Base-by-base conservation (phyloP, 2,888 invertebrate genomes). In the Yponomeuta cagnagella region DNA sequence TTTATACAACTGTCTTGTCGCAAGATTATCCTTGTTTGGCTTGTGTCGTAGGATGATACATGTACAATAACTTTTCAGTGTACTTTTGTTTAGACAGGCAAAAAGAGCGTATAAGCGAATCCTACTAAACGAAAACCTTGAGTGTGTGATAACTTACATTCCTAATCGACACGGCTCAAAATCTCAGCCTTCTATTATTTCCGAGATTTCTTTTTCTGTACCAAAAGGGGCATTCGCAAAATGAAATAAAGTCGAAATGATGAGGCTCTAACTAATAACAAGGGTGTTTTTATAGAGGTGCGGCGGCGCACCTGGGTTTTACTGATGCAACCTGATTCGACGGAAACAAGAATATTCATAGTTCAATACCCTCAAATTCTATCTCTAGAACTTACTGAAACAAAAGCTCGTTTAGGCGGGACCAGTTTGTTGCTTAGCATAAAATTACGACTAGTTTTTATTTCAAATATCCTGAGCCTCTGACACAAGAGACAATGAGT, bases 241-340 rank as follows among this genome's bases (percentile, higher is more conserved):
- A 58, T 58, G 6, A 65, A 30, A 65, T 65, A 65, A 65, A 65
- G 33, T 23, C 65, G 33, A 65, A 65, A 31, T 65, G 33, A 33
- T 33, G 12, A 65, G 65, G 65, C 30, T 65, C 65, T 65, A 33
- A 33, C 65, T 58, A 65, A 65, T 65, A 65, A 65, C 65, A 65
- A 4, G 65, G 52, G 30, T 31, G 65, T 65, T 65, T 65, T 65
- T 65, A 65, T 65, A 31, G 33, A 65, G 31, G 65, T 33, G 33
- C 65, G 30, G 65, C 65, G 33, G 23, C 31, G 10, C 65, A 65
- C 65, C 65, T 31, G 65, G 31, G 12, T 65, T 65, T 65, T 65
- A 65, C 65, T 65, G 33, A 65, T 65, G 65, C 65, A 30, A 1
- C 52, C 15, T 15, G 52, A 58, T 58, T 58, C 52, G 52, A 58